Evolutionary conservation across 2,888 invertebrate genomes (phyloP), one percentile per base, ranked within the genome.

Genomic region (Tetranychus piercei): DNA sequence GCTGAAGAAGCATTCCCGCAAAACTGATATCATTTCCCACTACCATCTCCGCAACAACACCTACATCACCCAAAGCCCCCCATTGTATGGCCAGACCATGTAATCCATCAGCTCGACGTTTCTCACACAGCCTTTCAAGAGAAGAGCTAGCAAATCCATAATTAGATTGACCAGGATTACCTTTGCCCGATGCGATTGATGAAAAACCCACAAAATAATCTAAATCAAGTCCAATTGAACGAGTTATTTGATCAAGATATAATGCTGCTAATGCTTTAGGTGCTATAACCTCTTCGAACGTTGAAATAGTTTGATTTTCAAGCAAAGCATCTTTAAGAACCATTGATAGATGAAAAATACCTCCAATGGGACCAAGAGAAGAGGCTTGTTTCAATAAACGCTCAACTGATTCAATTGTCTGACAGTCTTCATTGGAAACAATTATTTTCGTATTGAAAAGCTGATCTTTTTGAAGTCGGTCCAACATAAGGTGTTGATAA

Each of bases 1-100:
- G 88, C 84, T 97, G 97, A 18, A 96, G 96, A 79, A 95, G 83
- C 11, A 97, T 96, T 78, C 97, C 97, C 76, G 94, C 94, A 78
- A 97, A 90, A 79, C 92, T 92, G 0, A 90, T 89, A 74, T 92
- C 91, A 83, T 94, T 94, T 74, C 80, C 91, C 71, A 92, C 86
- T 87, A 94, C 86, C 71, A 88, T 89, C 80, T 94, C 93, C 81
- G 91, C 84, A 77, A 97, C 87, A 75, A 97, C 86, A 74, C 97
- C 97, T 67, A 95, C 95, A 82, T 97, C 97, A 97, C 84, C 97
- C 96, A 80, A 97, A 91, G 69, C 96, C 93, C 97, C 97, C 97
- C 97, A 99, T 84, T 99, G 97, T 80, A 99, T 92, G 67, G 73
- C 89, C 82, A 75, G 83, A 96, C 43, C 94, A 93, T 79, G 93